Conservation (phyloP, 2,888 invertebrate species). For the Trachelus tabidus region DNA sequence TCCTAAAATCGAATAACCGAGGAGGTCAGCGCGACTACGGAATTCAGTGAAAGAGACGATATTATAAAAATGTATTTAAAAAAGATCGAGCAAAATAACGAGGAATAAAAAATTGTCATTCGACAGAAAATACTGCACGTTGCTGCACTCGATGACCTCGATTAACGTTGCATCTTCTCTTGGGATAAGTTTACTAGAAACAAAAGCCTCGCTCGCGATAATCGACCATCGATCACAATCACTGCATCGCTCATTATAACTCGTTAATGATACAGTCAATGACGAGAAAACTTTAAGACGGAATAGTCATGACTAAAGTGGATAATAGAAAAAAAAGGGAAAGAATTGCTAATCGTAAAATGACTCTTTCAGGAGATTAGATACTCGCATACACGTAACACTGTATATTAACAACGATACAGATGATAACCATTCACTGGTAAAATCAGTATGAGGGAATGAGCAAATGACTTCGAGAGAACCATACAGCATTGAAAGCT, state of each 20-base stretch:
- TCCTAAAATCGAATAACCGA: background rate
- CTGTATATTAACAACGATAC: background rate
- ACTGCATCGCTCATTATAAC: background rate
- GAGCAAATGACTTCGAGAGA: constrained; percentile 5
- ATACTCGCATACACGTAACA: background rate
- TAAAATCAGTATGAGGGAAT: background rate
- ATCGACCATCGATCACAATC: background rate
- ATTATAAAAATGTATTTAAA: background rate
- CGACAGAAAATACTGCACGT: background rate
- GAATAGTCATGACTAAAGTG: background rate
- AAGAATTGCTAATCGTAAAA: background rate
- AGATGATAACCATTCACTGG: background rate
- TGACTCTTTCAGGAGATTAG: no score
- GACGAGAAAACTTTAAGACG: background rate
- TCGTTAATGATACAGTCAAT: background rate
- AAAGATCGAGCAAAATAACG: background rate
- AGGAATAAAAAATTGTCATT: background rate
- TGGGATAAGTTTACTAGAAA: background rate
- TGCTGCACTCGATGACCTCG: background rate
- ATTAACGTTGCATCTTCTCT: background rate
- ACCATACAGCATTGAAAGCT: constrained; percentile 4
- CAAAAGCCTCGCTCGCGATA: background rate
- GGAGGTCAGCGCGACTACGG: background rate
- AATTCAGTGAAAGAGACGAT: background rate
- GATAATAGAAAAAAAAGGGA: background rate